phyloP scores from a whole-genome alignment of 1,140 invertebrate species.

The Cryptotermes secundus region DNA sequence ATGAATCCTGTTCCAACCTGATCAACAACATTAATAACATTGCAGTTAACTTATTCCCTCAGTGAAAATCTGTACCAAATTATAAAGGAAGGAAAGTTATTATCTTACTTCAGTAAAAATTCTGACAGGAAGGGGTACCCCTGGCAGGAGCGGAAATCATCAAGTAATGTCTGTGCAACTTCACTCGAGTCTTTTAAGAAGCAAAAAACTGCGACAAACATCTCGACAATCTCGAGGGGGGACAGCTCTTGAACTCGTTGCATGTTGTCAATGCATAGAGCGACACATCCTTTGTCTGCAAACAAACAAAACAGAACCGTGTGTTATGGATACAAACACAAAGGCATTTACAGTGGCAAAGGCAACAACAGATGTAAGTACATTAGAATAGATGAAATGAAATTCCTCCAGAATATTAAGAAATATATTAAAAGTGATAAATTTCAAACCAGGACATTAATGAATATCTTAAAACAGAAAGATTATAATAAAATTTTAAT shows the following conservation, averaged over 20 bases:
- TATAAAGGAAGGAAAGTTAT: background rate
- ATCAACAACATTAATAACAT: constrained; percentile 37
- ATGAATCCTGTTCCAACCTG: constrained; percentile 75
- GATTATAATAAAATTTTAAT: no score
- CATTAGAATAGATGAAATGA: no score
- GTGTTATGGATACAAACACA: background rate
- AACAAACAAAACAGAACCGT: constrained; percentile 44
- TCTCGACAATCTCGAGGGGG: constrained; percentile 94
- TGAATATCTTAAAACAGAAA: no score
- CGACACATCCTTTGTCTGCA: constrained; percentile 92
- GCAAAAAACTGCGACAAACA: constrained; percentile 98
- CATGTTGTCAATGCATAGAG: constrained; percentile 96
- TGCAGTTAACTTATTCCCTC: no score
- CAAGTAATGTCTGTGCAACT: constrained; percentile 88
- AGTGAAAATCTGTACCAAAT: background rate
- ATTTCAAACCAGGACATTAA: no score
- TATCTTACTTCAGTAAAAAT: constrained; percentile 85
- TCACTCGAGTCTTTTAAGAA: constrained; percentile 98
- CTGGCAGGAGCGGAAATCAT: constrained; percentile 93
- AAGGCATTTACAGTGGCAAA: no score
- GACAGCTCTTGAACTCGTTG: constrained; percentile 87
- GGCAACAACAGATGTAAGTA: no score
- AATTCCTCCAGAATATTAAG: no score
- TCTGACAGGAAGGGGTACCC: constrained; percentile 94
- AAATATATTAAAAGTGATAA: no score